Percentiles rank a stretch among this genome's conserved stretches.
Conservation (phyloP, 1,140 invertebrate species). For the Heliconius eleuchia region DNA sequence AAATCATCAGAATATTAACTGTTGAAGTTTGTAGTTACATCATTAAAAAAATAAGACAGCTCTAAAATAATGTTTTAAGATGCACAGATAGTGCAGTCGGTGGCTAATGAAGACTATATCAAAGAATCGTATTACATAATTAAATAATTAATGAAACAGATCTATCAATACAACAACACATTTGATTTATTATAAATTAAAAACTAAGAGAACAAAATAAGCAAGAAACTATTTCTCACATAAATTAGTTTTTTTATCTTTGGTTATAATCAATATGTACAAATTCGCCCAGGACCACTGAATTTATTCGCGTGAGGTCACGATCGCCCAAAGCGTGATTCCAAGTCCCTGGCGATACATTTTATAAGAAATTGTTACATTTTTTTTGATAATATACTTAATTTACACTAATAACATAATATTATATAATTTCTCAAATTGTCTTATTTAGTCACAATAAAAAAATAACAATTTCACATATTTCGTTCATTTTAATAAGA, state of each 20-base stretch:
- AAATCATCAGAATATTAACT: conserved; percentile 34
- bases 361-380: conserved; percentile 14
- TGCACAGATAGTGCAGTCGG: neutral
- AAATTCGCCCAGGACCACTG: conserved; percentile 26
- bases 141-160: neutral
- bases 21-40: conserved; percentile 11
- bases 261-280: conserved; percentile 25
- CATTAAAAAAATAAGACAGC: conserved; percentile 9
- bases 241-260: conserved; percentile 4
- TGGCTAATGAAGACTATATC: neutral
- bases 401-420: conserved; percentile 1
- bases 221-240: neutral
- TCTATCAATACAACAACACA: neutral
- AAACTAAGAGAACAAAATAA: too few relatives aligned
- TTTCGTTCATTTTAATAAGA: neutral
- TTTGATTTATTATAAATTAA: too few relatives aligned
- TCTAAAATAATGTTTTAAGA: neutral
- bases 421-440: neutral
- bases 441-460: neutral
- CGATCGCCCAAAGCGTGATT: conserved; percentile 28
- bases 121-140: neutral
- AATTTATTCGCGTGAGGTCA: conserved; percentile 33
- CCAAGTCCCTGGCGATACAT: conserved; percentile 7
- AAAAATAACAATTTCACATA: neutral
- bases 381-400: neutral